Base-by-base conservation (phyloP, 2,888 invertebrate species). In the Iselma pallidipennis region DNA sequence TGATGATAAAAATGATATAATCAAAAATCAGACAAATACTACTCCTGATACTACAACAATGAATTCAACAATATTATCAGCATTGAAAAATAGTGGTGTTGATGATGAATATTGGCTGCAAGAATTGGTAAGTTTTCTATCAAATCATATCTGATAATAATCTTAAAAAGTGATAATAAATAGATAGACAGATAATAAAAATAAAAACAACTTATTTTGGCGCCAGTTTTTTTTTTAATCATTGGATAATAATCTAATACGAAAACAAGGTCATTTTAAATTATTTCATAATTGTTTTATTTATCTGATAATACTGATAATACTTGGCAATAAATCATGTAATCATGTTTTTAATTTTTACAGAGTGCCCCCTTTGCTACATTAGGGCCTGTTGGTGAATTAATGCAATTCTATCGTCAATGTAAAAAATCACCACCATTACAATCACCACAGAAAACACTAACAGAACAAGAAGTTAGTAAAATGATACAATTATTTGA, bases 291-390 rank as follows among this genome's bases (percentile, higher is more conserved):
- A 29, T 28, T 31, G 4, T 14, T 37, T 26, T 49, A 49, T 25
- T n/a, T 49, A 49, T 25, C 6, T 49, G 26, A 49, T 25, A 49
- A 49, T 25, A 48, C 21, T 14, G 26, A 25, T 26, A 57, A 16
- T 49, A 12, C 21, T 33, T 12, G 23, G n/a, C 53, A 48, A 59
- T 42, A n/a, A n/a, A n/a, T n/a, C n/a, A n/a, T n/a, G n/a, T n/a
- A n/a, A n/a, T n/a, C n/a, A n/a, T n/a, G n/a, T 2, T 48, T 55
- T 62, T 56, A 48, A 61, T 63, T 65, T 33, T 83, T 87, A 1
- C 84, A 92, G 92, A 91, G 91, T 81, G 89, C 91, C 53, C 91
- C 93, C 3, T 93, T 93, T 77, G 91, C 91, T 49, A 89, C 87
- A 65, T 85, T 88, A 61, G 89, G 87, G 71, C 86, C 88, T 0